Evolutionary conservation across 1,140 invertebrate species (phyloP).

Genomic region (Bombyx mori): DNA sequence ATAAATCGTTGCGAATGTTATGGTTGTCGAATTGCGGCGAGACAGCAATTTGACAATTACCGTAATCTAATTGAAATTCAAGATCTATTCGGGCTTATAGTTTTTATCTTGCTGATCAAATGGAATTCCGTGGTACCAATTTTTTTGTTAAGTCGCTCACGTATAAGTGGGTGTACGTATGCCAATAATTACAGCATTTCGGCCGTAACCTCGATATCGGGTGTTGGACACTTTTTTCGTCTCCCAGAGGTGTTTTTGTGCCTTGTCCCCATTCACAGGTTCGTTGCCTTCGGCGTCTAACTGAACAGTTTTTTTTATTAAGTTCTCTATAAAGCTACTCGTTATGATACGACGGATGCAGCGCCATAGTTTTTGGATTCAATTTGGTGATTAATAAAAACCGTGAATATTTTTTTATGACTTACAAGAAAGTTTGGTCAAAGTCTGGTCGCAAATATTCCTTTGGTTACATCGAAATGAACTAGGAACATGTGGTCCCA

Average conservation of each 20-base stretch:
- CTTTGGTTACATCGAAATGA: too few species aligned
- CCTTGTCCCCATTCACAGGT: slow-evolving; percentile 40
- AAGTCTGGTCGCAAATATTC: too few species aligned
- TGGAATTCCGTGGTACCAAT: not conserved
- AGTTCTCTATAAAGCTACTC: slow-evolving; percentile 27
- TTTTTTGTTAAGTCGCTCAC: slow-evolving; percentile 6
- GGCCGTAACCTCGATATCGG: slow-evolving; percentile 13
- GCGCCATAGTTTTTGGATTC: slow-evolving; percentile 22
- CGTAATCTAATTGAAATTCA: slow-evolving; percentile 13
- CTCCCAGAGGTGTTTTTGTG: slow-evolving; percentile 47
- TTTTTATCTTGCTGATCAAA: slow-evolving; percentile 8
- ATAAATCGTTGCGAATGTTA: too few species aligned
- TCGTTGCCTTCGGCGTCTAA: slow-evolving; percentile 58
- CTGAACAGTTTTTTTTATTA: slow-evolving; percentile 54
- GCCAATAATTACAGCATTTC: slow-evolving; percentile 13
- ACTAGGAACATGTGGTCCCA: too few species aligned
- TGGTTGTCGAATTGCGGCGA: not conserved
- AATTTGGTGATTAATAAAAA: not conserved
- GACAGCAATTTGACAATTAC: slow-evolving; percentile 8
- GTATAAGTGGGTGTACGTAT: slow-evolving; percentile 6
- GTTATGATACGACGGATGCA: slow-evolving; percentile 37
- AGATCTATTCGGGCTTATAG: slow-evolving; percentile 5
- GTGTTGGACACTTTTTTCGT: slow-evolving; percentile 20
- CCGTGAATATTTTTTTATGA: too few species aligned
- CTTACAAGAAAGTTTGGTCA: too few species aligned